Base-by-base conservation (phyloP, 2,888 invertebrate genomes). In the Trichogramma evanescens region DNA sequence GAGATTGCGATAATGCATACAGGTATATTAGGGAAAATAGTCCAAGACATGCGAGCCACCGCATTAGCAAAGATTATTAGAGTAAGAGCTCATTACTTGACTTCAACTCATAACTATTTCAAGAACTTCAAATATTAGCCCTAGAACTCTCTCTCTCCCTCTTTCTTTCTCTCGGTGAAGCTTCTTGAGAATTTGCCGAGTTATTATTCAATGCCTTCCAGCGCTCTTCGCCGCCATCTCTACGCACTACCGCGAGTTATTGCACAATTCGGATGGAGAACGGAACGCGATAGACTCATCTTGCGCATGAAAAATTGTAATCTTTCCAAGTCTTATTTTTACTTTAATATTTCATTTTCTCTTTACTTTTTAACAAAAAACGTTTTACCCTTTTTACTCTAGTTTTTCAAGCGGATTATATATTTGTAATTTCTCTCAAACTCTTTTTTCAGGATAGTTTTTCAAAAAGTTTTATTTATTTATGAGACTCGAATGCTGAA, bases 81-180 rank as follows among this genome's bases (percentile, higher is more conserved):
- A 58, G 62, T 60, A 62, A 60, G 59, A 65, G 67, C 70, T 71
- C 69, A 70, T 72, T 70, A 71, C 66, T 66, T 66, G 50, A 50
- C 45, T 8, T 55, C 59, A 39, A 63, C 61, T 59, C 63, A 62
- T 67, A 69, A 70, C 68, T 70, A 68, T 70, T 69, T 68, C 66
- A 65, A 62, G 63, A 71, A 70, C 66, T 71, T 70, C 66, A 71
- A 72, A 72, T 72, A 71, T 71, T 70, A 72, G 66, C 71, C 67
- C 61, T 57, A 61, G 65, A 63, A 26, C 26, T 26, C 65, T 66
- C 62, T 66, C 62, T 6, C 45, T 49, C 44, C 26, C 56, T 54
- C 50, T 26, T 26, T 26, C 26, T 26, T 39, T 49, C 50, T 10
- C 49, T 50, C 48, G 42, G 42, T 49, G 55, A n/a, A 10, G 43